Evolutionary conservation across 2,888 invertebrate species (phyloP), one percentile per base, ranked within the genome.

Genomic region (Apodemia zela): DNA sequence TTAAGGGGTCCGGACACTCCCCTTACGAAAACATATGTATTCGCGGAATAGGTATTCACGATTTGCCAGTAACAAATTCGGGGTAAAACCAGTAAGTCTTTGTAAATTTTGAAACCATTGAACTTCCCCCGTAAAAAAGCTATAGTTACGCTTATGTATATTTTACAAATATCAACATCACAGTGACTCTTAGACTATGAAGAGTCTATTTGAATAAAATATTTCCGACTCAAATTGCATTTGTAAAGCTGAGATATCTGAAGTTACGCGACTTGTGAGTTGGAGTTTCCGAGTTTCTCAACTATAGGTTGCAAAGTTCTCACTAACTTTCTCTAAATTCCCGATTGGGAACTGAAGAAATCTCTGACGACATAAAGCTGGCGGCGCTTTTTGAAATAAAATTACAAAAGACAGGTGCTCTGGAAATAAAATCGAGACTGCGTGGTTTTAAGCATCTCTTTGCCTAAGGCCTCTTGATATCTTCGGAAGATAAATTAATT

Each of bases 271-370:
- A 54, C 54, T 54, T 25, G 54, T 15, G 54, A 54, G 13, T 54
- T 15, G 13, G 29, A 54, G 54, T 54, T 54, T 15, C 29, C 29
- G 54, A 54, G 54, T 54, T 54, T 54, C 25, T 54, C 25, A 25
- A 54, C 54, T 57, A 57, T 57, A 57, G 54, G 54, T 54, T 21
- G 54, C 25, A 6, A 21, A 54, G 15, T 54, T 54, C 54, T 21
- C 54, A 54, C 54, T 54, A 54, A 54, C 54, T 54, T 54, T 54
- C 54, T 54, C 15, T 54, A 54, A 54, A 54, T 54, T 54, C 54
- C 54, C 54, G 54, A 54, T 54, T 25, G 21, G 54, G 54, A 25
- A 25, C 54, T 25, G 54, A 15, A 54, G 54, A 54, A 21, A 54
- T 54, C 54, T 21, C 7, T 54, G 54, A 54, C 25, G 25, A 25